Conservation (phyloP, 2,888 invertebrate genomes). For the Melitaea athalia region DNA sequence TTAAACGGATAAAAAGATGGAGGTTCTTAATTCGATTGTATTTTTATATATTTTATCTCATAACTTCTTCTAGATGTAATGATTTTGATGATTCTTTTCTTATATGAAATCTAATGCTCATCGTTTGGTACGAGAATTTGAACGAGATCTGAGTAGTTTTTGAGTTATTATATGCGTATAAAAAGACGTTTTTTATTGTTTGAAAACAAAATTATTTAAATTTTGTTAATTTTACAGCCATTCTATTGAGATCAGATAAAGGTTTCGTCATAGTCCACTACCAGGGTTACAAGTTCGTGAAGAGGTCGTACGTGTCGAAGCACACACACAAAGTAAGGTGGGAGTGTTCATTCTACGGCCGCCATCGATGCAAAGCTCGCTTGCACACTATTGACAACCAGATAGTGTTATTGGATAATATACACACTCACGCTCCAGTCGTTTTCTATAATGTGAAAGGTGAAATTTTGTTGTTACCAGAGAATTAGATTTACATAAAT, state of each 20-base stretch:
- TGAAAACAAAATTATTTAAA: background rate
- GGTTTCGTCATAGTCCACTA: slow-evolving; percentile 42
- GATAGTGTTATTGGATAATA: slow-evolving; percentile 33
- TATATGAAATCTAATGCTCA: no score
- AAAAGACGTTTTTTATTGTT: no score
- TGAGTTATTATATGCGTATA: no score
- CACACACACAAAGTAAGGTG: slow-evolving; percentile 41
- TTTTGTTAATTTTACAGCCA: slow-evolving; percentile 25
- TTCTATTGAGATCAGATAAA: slow-evolving; percentile 26
- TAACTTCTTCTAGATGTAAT: no score
- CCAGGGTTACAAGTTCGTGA: slow-evolving; percentile 44
- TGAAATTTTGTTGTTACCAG: slow-evolving; percentile 26
- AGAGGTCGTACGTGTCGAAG: slow-evolving; percentile 40
- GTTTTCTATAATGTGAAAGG: slow-evolving; percentile 23
- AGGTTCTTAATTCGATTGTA: no score
- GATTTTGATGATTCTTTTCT: no score
- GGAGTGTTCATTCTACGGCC: slow-evolving; percentile 45
- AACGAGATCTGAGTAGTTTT: no score
- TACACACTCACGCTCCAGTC: slow-evolving; percentile 30
- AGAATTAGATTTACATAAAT: background rate
- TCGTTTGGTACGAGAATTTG: no score
- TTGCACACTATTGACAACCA: slow-evolving; percentile 39
- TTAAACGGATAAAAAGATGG: no score
- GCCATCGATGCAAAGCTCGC: slow-evolving; percentile 40
- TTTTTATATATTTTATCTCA: no score